phyloP scores from a whole-genome alignment of 2,888 invertebrate species.

The Epinotia bilunana region DNA sequence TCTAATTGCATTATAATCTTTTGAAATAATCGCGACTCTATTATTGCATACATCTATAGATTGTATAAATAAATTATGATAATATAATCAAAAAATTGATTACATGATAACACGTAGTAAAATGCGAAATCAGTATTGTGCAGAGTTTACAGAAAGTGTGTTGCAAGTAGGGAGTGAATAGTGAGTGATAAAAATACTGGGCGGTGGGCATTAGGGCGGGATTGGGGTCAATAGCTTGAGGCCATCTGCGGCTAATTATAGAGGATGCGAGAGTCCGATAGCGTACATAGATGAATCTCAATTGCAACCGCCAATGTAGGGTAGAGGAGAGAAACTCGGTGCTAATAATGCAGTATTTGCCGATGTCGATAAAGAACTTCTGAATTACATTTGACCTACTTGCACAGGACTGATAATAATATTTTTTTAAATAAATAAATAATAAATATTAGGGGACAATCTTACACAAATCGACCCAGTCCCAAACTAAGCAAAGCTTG shows the following conservation, averaged over 20 bases:
- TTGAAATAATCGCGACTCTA: conserved; percentile 27
- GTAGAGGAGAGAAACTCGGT: conserved; percentile 50
- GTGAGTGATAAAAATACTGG: conserved; percentile 77
- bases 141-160: conserved; percentile 17
- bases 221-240: conserved; percentile 83
- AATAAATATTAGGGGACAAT: too few species aligned
- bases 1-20: conserved; percentile 24
- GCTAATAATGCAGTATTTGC: conserved; percentile 51
- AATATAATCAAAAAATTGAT: conserved; percentile 19
- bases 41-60: conserved; percentile 39
- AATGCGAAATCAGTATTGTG: neutral
- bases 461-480: too few species aligned
- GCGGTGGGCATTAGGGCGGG: conserved; percentile 76
- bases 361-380: conserved; percentile 45
- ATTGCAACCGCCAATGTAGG: conserved; percentile 63
- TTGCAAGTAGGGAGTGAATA: conserved; percentile 59
- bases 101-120: neutral
- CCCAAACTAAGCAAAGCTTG: too few species aligned
- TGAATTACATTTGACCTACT: conserved; percentile 15
- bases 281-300: conserved; percentile 69
- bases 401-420: neutral
- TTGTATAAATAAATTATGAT: conserved; percentile 35
- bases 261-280: conserved; percentile 71
- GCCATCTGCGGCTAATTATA: conserved; percentile 83
- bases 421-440: too few species aligned